Base-by-base conservation (phyloP, 2,113 vertebrate genomes). In the Chaenogobius annularis region DNA sequence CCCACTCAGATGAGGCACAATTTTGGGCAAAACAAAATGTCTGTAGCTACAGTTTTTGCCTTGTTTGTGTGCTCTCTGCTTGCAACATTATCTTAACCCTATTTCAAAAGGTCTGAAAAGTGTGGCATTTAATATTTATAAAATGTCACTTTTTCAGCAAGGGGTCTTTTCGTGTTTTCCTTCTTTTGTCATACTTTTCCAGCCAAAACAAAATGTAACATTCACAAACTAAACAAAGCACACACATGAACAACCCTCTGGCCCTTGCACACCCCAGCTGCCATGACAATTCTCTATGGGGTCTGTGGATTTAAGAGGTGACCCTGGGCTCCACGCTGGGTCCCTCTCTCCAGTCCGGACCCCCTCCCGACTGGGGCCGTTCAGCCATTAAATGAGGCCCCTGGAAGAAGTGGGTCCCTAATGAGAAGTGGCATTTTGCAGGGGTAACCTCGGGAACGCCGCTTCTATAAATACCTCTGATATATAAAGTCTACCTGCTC, bases 381-480 rank as follows among this genome's bases (percentile, higher is more conserved):
- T 88, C 92, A 92, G 91, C 92, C 91, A 77, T 91, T 92, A 94
- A 93, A 94, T 92, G 90, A 94, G 92, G 90, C 90, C 46, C 87
- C 89, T 61, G 80, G 89, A 88, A 87, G 89, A 85, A 90, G 86
- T 86, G 75, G 86, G 87, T 87, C 85, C 89, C 20, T 94, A 94
- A 94, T 93, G 90, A 94, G 93, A 93, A 91, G 88, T 93, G 93
- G 91, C 92, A 92, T 93, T 91, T 91, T 87, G 89, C 85, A 82
- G 89, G 82, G 87, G 83, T 93, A 92, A 94, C 93, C 93, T 94
- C 91, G 58, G 91, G 93, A 93, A 93, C 93, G 92, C 90, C 89
- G 80, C 88, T 89, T 90, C 92, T 93, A 94, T 93, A 93, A 94
- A 94, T 93, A 94, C 92, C 89, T 90, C 91, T 91, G 90, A 93